These are phyloP conservation scores for Trissolcus brochymenae DNA, from an alignment of 2,888 invertebrate genomes.

Conservation along the genomic window DNA sequence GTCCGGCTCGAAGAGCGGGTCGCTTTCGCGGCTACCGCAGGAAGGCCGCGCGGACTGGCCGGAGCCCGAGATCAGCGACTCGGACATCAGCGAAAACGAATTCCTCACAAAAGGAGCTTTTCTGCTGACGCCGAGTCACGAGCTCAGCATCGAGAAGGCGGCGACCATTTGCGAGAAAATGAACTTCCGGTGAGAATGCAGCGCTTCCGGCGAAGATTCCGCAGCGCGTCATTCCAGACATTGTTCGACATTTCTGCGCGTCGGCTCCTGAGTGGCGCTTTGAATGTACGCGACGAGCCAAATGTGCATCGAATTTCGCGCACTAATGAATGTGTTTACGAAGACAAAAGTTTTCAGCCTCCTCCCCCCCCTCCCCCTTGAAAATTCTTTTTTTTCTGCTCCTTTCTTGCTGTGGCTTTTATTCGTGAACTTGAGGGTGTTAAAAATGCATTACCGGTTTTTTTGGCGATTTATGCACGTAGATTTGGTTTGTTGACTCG, in stretches of 20 bases:
- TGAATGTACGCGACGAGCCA: slow-evolving; percentile 17
- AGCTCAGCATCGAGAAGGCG: slow-evolving; percentile 90
- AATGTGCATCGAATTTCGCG: slow-evolving; percentile 34
- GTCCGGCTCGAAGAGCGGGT: slow-evolving; percentile 72
- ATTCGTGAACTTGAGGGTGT: slow-evolving; percentile 13
- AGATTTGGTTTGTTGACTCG: slow-evolving; percentile 45
- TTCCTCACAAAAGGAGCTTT: slow-evolving; percentile 90
- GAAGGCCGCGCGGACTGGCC: slow-evolving; percentile 76
- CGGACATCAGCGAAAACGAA: slow-evolving; percentile 86
- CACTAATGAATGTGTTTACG: slow-evolving; percentile 32
- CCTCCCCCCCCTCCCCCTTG: too few species aligned
- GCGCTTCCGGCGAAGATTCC: slow-evolving; percentile 19
- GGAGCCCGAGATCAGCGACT: slow-evolving; percentile 83
- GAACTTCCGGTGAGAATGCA: slow-evolving; percentile 80
- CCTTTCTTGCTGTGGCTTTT: background rate
- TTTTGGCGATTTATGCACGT: slow-evolving; percentile 36
- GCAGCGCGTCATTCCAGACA: slow-evolving; percentile 32
- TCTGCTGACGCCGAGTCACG: slow-evolving; percentile 90
- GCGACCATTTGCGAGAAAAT: slow-evolving; percentile 92
- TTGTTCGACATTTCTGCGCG: slow-evolving; percentile 49
- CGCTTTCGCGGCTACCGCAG: slow-evolving; percentile 68
- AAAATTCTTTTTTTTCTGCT: slow-evolving; percentile 6
- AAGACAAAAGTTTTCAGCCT: background rate
- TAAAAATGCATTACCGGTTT: slow-evolving; percentile 42
- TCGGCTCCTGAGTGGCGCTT: slow-evolving; percentile 49